phyloP scores from a whole-genome alignment of 2,888 invertebrate genomes.

The Amphipyra tragopoginis region DNA sequence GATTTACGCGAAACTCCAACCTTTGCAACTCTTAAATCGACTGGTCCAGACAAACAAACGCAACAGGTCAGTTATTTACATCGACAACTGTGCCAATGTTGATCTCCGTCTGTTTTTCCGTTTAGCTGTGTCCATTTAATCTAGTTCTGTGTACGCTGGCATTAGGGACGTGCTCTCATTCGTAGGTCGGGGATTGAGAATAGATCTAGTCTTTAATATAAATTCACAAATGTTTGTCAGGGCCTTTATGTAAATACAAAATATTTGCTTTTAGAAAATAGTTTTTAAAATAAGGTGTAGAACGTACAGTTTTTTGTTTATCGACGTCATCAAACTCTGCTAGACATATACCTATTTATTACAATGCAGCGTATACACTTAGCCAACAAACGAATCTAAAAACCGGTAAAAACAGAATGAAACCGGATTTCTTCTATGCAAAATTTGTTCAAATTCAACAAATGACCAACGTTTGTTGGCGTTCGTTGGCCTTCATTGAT shows the following conservation, averaged over 20 bases:
- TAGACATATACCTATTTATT: too few relatives aligned
- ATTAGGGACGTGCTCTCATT: slow-evolving; percentile 33
- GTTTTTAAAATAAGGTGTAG: not conserved
- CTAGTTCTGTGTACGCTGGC: slow-evolving; percentile 29
- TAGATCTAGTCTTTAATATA: slow-evolving; percentile 35
- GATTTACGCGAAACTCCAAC: not conserved
- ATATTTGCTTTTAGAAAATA: not conserved
- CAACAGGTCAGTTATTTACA: slow-evolving; percentile 43
- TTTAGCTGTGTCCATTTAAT: slow-evolving; percentile 26
- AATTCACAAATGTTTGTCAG: slow-evolving; percentile 4
- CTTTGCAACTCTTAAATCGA: not conserved
- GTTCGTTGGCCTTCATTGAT: too few relatives aligned
- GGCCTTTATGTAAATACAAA: not conserved
- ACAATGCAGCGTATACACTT: too few relatives aligned
- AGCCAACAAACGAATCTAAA: too few relatives aligned
- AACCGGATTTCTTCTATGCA: too few relatives aligned
- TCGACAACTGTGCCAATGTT: slow-evolving; percentile 28
- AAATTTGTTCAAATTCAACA: too few relatives aligned
- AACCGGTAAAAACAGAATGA: too few relatives aligned
- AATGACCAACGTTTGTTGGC: too few relatives aligned
- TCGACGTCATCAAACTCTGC: too few relatives aligned
- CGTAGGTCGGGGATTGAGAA: slow-evolving; percentile 33
- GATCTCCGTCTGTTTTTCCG: slow-evolving; percentile 20
- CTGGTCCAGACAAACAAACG: slow-evolving; percentile 16
- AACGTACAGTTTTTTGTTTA: too few relatives aligned